Conservation (phyloP, 1,140 invertebrate species). For the Drosophila pruinosa region DNA sequence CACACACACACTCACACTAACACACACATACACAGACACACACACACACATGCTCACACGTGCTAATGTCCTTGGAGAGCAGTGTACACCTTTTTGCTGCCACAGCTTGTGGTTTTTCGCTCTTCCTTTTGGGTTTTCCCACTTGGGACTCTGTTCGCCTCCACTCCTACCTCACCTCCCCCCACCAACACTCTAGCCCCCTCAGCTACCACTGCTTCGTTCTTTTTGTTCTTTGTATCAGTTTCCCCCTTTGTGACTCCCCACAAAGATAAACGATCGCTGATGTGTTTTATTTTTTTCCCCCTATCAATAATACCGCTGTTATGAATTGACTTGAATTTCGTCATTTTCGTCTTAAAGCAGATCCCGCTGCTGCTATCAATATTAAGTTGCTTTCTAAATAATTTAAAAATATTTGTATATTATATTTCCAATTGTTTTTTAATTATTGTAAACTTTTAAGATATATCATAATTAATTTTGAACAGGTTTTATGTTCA, state of each 20-base stretch:
- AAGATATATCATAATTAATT: too few relatives aligned
- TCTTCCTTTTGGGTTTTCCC: constrained; percentile 37
- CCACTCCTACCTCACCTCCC: neutral
- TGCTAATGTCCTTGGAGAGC: constrained; percentile 66
- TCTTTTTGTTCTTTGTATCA: constrained; percentile 9
- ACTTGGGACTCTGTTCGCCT: constrained; percentile 26
- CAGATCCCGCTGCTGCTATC: too few relatives aligned
- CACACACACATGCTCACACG: neutral
- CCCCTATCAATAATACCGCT: constrained; percentile 18
- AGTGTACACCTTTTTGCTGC: constrained; percentile 45
- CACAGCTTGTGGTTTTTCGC: constrained; percentile 46
- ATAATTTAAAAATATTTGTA: too few relatives aligned
- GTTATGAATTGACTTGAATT: constrained; percentile 8
- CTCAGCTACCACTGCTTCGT: neutral
- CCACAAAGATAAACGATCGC: constrained; percentile 53
- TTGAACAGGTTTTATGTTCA: too few relatives aligned
- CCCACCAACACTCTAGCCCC: too few relatives aligned
- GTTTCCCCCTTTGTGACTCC: neutral
- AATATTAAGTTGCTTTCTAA: too few relatives aligned
- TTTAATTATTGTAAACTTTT: too few relatives aligned
- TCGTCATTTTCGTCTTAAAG: neutral
- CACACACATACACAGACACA: constrained; percentile 11
- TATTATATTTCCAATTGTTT: too few relatives aligned
- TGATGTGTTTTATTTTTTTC: constrained; percentile 43
- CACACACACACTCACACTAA: constrained; percentile 40